phyloP scores from a whole-genome alignment of 2,888 invertebrate genomes.

The Sicus ferrugineus region DNA sequence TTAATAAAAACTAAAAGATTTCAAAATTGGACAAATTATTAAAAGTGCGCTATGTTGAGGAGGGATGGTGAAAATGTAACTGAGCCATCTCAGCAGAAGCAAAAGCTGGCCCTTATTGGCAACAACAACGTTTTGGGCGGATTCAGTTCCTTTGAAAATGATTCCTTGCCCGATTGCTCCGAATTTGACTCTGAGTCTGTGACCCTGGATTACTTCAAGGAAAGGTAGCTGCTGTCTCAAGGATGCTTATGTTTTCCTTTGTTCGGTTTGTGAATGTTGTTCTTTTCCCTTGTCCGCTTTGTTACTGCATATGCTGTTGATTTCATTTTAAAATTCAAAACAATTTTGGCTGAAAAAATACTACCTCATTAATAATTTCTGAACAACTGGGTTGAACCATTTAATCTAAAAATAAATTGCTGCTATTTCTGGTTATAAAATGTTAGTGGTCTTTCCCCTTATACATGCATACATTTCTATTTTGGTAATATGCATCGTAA shows the following conservation, averaged over 20 bases:
- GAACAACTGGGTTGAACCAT: no score
- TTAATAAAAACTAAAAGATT: neutral
- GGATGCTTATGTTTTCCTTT: neutral
- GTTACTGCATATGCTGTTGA: neutral
- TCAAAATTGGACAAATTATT: neutral
- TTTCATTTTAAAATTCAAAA: neutral
- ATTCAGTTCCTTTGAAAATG: conserved; percentile 67
- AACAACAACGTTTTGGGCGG: conserved; percentile 62
- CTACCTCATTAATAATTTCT: no score
- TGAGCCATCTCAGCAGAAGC: conserved; percentile 42
- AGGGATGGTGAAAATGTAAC: conserved; percentile 28
- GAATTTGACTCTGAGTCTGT: conserved; percentile 68
- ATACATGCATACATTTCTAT: no score
- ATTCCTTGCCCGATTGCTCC: conserved; percentile 67
- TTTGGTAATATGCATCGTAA: no score
- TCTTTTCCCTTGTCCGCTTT: no score
- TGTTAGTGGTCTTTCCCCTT: no score
- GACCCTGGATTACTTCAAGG: conserved; percentile 66
- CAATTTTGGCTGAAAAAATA: neutral
- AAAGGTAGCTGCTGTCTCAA: conserved; percentile 60
- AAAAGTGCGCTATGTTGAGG: conserved; percentile 14
- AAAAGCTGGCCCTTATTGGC: conserved; percentile 44
- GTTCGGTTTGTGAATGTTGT: no score
- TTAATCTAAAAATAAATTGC: neutral
- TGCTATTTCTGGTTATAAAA: neutral